These are phyloP conservation scores for Euzetes globulus DNA, from an alignment of 2,888 invertebrate species.

Conservation along the genomic window DNA sequence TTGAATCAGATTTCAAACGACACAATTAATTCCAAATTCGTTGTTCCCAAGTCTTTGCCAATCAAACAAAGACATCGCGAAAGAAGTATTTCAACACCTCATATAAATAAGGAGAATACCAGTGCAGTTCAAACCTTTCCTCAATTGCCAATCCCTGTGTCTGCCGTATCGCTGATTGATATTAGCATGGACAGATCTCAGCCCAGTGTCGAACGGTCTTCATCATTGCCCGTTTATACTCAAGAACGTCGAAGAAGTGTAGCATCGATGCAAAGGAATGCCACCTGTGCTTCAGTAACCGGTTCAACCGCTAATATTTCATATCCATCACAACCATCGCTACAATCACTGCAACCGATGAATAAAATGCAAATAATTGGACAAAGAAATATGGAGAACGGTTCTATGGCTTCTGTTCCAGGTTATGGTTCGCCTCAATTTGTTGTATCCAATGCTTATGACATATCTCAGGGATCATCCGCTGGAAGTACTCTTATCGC, in stretches of 20 bases:
- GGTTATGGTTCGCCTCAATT: not conserved
- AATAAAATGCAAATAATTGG: not conserved
- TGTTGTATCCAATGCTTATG: not conserved
- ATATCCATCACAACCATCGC: not conserved
- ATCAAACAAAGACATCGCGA: slow-evolving; percentile 53
- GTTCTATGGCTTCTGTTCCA: not conserved
- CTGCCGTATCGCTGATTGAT: not conserved
- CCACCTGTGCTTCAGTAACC: not conserved
- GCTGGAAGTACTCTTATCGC: slow-evolving; percentile 9
- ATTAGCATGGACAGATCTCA: not conserved
- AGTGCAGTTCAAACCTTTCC: not conserved
- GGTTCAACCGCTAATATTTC: not conserved
- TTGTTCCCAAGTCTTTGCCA: slow-evolving; percentile 42
- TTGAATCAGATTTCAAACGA: not conserved
- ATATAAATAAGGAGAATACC: slow-evolving; percentile 23
- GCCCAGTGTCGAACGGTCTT: slow-evolving; percentile 31
- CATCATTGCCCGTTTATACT: slow-evolving; percentile 33
- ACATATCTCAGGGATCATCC: slow-evolving; percentile 11
- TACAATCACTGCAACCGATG: not conserved
- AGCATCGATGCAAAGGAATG: not conserved
- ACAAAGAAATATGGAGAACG: not conserved
- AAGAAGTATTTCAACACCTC: slow-evolving; percentile 53
- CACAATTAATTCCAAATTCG: not conserved
- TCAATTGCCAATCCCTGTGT: not conserved
- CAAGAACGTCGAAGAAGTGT: slow-evolving; percentile 11